These are phyloP conservation scores for Colistium nudipinnis DNA, from an alignment of 2,113 vertebrate genomes.

Conservation along the genomic window DNA sequence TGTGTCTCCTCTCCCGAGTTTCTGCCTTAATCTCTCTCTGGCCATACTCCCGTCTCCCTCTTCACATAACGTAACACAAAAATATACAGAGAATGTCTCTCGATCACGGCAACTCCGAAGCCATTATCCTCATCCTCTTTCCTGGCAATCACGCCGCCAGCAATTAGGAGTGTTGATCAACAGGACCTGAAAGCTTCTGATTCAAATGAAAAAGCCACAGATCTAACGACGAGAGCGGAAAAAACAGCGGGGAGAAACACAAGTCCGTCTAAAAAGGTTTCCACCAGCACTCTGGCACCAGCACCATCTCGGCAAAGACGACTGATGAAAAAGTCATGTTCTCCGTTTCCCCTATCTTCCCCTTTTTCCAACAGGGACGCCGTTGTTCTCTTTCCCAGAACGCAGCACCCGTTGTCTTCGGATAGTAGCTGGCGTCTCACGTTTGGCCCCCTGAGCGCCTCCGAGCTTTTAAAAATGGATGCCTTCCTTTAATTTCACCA, in stretches of 20 bases:
- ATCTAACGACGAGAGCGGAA: constrained; percentile 9
- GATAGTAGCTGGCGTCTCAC: constrained; percentile 57
- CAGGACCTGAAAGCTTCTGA: constrained; percentile 24
- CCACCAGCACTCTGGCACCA: background rate
- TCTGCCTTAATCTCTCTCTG: constrained; percentile 6
- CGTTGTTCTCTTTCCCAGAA: constrained; percentile 35
- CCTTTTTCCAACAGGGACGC: constrained; percentile 34
- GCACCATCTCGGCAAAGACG: constrained; percentile 25
- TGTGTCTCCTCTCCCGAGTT: background rate
- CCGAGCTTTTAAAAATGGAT: constrained; percentile 66
- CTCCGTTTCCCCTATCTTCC: constrained; percentile 13
- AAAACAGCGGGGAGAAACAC: background rate
- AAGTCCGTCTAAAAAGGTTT: constrained; percentile 27
- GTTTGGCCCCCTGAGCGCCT: constrained; percentile 54
- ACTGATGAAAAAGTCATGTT: constrained; percentile 31
- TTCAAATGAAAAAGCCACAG: constrained; percentile 31
- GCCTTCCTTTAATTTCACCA: constrained; percentile 66
- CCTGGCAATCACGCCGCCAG: constrained; percentile 28
- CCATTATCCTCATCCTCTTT: constrained; percentile 18
- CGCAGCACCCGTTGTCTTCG: constrained; percentile 52
- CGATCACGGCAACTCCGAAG: constrained; percentile 16
- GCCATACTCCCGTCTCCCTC: background rate
- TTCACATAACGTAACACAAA: background rate
- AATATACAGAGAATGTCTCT: too few relatives aligned
- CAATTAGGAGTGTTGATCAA: constrained; percentile 33